Conservation (phyloP, 2,888 invertebrate genomes). For the Eupithecia vulgata region DNA sequence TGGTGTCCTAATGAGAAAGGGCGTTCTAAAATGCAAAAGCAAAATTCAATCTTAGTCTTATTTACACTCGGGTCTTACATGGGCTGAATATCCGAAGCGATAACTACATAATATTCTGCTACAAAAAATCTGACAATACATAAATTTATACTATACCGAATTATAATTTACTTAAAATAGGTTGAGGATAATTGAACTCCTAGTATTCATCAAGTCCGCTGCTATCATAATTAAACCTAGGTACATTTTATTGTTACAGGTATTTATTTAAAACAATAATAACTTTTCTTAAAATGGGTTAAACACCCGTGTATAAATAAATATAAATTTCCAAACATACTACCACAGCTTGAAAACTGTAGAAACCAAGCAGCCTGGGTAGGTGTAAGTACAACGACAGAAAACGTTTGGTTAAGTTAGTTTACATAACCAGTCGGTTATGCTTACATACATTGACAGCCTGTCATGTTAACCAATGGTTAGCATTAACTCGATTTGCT, state of each 20-base stretch:
- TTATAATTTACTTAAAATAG: neutral
- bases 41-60: neutral
- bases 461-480: neutral
- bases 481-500: neutral
- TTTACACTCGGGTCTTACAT: neutral
- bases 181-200: neutral
- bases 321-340: conserved; percentile 27
- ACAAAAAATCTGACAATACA: neutral
- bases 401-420: neutral
- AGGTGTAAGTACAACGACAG: neutral
- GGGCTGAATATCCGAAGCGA: neutral
- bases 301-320: conserved; percentile 31
- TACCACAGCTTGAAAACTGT: conserved; percentile 4
- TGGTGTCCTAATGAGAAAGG: too few species aligned
- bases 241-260: conserved; percentile 13
- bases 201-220: neutral
- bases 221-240: neutral
- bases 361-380: neutral
- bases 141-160: neutral
- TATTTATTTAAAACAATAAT: conserved; percentile 21
- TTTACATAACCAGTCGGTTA: neutral
- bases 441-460: neutral
- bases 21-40: neutral
- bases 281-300: conserved; percentile 20
- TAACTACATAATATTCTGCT: neutral